Evolutionary conservation across 2,113 vertebrate species (phyloP), one percentile per base, ranked within the genome.

Genomic region (Oenanthe melanoleuca): DNA sequence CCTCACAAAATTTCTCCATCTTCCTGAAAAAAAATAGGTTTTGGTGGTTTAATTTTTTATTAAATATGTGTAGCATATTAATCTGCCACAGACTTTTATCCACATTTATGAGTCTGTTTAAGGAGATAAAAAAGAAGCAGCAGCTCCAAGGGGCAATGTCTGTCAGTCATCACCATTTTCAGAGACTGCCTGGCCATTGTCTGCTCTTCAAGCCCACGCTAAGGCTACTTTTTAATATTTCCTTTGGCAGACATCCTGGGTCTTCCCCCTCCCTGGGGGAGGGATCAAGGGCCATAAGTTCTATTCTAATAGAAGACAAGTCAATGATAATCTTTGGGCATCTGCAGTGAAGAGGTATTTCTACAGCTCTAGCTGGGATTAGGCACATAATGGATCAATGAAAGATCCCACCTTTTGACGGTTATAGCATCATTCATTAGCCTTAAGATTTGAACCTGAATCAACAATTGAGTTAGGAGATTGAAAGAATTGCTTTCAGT

Each of bases 401-500:
- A 56, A 80, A 56, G 60, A 88, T 92, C 82, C 64, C 75, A 88
- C 77, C 6, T 1, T 64, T 78, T 71, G 86, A 69, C 3, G 0
- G 73, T 57, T 90, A 84, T 24, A 90, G 88, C 9, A 9, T 78
- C 86, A 84, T 94, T 95, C 90, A 71, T 96, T 94, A 96, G 75
- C 0, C n/a, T 70, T 84, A 92, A 93, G 92, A 86, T 94, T 92
- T 93, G 80, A 95, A 89, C 80, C 40, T 52, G 77, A 79, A 94
- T 86, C 94, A 94, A 93, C 95, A 84, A 93, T 67, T 88, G 86
- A 96, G 80, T 74, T 78, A 80, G 75, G 67, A 79, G 80, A 95
- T 11, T 59, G 87, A 89, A 96, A 94, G 79, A 88, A 77, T 17
- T 7, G 8, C 81, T 79, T 81, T 87, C 57, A 59, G 29, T 80